These are phyloP conservation scores for Oreochromis spilurus DNA, from an alignment of 2,113 vertebrate genomes.

Conservation along the genomic window DNA sequence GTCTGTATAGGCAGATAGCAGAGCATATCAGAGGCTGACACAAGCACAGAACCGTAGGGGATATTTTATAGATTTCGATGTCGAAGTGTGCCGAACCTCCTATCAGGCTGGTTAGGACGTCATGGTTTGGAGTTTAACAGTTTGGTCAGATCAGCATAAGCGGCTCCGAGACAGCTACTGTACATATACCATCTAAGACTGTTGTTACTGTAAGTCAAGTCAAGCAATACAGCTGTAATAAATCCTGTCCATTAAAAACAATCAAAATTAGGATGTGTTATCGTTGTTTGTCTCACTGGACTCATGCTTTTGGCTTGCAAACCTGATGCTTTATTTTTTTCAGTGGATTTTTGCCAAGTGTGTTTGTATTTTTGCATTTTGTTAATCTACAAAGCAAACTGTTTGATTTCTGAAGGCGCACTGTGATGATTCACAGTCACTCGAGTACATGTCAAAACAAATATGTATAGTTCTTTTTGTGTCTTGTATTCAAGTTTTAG, in stretches of 20 bases:
- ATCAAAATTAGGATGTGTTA: constrained; percentile 6
- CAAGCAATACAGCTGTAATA: constrained; percentile 23
- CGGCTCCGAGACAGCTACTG: constrained; percentile 27
- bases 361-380: constrained; percentile 39
- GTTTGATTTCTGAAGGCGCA: background rate
- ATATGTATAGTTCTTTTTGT: constrained; percentile 11
- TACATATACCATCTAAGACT: constrained; percentile 48
- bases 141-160: background rate
- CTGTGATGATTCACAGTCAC: background rate
- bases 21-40: constrained; percentile 32
- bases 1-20: constrained; percentile 31
- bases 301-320: constrained; percentile 28
- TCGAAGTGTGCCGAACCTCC: background rate
- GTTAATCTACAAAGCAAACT: constrained; percentile 11
- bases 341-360: constrained; percentile 12
- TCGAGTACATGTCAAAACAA: background rate
- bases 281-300: background rate
- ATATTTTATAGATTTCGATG: background rate
- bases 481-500: constrained; percentile 56
- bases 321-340: constrained; percentile 9
- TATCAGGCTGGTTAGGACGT: background rate
- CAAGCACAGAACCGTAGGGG: constrained; percentile 5
- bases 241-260: constrained; percentile 12
- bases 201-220: constrained; percentile 23
- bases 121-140: background rate